phyloP scores from a whole-genome alignment of 1,140 invertebrate genomes.

The Drosophila lacertosa region DNA sequence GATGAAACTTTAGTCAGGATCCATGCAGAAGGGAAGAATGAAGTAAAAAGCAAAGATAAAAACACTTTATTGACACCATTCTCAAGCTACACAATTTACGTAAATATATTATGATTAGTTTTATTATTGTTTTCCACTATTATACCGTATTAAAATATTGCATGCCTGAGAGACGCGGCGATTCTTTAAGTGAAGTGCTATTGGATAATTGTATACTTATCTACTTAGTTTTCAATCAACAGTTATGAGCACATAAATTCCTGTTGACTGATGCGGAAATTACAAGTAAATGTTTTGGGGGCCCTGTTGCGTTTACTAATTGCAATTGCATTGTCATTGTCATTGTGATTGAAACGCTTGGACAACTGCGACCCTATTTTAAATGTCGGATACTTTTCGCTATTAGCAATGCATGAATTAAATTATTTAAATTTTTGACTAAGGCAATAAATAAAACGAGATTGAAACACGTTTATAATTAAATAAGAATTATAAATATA shows the following conservation, averaged over 20 bases:
- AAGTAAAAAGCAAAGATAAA: too few species aligned
- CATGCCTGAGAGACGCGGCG: too few species aligned
- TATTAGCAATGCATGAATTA: conserved; percentile 2
- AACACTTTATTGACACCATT: too few species aligned
- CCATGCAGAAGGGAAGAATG: too few species aligned
- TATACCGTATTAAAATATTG: too few species aligned
- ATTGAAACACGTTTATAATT: conserved; percentile 35
- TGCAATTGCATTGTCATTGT: background rate
- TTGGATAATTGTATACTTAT: too few species aligned
- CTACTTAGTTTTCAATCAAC: background rate
- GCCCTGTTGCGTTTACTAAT: background rate
- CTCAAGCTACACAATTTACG: too few species aligned
- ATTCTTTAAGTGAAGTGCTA: too few species aligned
- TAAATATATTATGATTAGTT: too few species aligned
- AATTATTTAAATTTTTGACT: conserved; percentile 32
- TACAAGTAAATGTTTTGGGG: conserved; percentile 1
- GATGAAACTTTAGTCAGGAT: too few species aligned
- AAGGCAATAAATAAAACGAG: conserved; percentile 25
- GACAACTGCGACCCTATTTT: background rate
- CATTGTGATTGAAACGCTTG: background rate
- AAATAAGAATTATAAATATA: conserved; percentile 25
- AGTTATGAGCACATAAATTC: background rate
- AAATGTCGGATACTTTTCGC: background rate
- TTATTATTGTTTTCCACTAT: too few species aligned
- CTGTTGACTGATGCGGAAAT: too few species aligned